A percentile compares a stretch with the other conserved stretches of the same genome.
Evolutionary conservation across 2,113 vertebrate genomes (phyloP).

Genomic region (Ceuthmochares aereus): DNA sequence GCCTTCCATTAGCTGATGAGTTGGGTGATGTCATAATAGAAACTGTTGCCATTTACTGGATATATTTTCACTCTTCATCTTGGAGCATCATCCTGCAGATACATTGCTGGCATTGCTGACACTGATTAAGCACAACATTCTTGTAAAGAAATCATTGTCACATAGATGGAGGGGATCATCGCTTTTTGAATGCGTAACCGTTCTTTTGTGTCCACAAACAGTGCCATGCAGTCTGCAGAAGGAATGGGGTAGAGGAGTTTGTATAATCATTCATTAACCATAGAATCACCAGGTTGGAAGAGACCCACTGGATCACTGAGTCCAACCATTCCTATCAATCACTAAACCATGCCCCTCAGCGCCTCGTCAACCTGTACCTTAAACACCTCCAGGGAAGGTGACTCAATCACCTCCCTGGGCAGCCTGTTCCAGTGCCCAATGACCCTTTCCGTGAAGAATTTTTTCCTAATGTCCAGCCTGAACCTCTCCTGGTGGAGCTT

Average conservation of each 20-base stretch:
- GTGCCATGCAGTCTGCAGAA: background rate
- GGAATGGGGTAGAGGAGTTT: background rate
- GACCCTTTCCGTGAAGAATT: no score
- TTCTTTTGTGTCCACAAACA: background rate
- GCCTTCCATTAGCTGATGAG: background rate
- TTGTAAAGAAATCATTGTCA: background rate
- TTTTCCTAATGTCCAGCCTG: no score
- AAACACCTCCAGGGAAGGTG: no score
- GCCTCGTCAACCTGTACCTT: no score
- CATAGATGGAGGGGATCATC: fast-evolving
- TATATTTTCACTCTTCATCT: background rate
- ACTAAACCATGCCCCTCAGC: no score
- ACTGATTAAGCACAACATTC: background rate
- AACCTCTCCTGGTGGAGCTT: no score
- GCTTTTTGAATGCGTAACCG: background rate
- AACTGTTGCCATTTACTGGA: background rate
- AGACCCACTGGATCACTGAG: no score
- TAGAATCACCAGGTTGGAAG: no score
- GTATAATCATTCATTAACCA: no score
- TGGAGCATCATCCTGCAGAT: background rate
- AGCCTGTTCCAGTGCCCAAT: no score
- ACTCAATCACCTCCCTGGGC: no score
- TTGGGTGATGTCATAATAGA: background rate
- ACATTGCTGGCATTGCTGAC: background rate
- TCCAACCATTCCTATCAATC: no score